Percentiles rank a stretch among this genome's conserved stretches.
Evolutionary conservation across 1,140 invertebrate genomes (phyloP).

Genomic region (Apis florea): DNA sequence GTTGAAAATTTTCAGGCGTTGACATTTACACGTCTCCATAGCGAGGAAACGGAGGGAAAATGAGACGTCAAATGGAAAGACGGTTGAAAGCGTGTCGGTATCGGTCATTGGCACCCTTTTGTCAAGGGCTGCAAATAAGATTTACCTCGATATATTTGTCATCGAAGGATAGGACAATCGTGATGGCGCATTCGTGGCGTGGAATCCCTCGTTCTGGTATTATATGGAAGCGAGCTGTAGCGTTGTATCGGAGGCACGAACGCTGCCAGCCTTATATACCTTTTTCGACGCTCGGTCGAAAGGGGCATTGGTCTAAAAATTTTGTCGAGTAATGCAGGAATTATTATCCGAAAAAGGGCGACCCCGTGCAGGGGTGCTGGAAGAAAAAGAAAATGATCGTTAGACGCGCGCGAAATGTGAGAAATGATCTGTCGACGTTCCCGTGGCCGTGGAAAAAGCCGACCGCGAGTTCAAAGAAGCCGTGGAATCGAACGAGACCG

Average conservation of each 20-base stretch:
- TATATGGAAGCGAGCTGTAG: background rate
- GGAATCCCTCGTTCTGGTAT: conserved; percentile 32
- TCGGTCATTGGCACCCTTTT: conserved; percentile 55
- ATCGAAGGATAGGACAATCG: conserved; percentile 65
- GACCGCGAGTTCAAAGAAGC: conserved; percentile 69
- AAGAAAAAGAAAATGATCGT: conserved; percentile 59
- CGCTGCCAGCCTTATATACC: too few relatives aligned
- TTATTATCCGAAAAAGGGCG: conserved; percentile 68
- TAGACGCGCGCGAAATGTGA: conserved; percentile 74
- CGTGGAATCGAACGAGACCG: conserved; percentile 73
- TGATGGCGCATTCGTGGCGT: conserved; percentile 50
- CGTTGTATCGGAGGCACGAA: conserved; percentile 20
- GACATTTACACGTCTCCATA: background rate
- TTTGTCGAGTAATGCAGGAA: conserved; percentile 77
- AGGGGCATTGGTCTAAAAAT: conserved; percentile 61
- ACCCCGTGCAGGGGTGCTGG: conserved; percentile 26
- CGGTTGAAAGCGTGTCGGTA: conserved; percentile 36
- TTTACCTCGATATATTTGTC: conserved; percentile 67
- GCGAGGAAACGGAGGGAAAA: conserved; percentile 47
- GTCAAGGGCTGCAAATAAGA: conserved; percentile 59
- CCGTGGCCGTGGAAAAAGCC: conserved; percentile 61
- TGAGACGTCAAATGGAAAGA: conserved; percentile 66
- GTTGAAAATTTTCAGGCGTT: background rate
- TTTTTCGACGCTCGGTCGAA: conserved; percentile 20
- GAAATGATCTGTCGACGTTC: conserved; percentile 78